Evolutionary conservation across 2,797 vertebrate species (phyloP), one percentile per base, ranked within the genome.

Genomic region (Gadopsis bispinosus): DNA sequence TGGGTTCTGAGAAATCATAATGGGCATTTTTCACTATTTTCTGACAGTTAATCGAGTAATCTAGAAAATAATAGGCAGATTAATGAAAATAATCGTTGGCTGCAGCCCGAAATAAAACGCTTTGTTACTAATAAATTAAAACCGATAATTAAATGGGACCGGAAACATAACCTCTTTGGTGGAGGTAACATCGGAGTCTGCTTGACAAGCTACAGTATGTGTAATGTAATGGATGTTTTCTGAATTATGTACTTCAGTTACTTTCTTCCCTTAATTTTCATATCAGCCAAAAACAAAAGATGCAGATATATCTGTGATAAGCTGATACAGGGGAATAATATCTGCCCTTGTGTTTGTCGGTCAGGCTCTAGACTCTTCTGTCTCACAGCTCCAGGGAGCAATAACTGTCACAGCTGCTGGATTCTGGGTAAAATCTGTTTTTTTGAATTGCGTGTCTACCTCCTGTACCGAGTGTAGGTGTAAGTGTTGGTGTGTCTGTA

Each of bases 361-460:
- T 79, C 75, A 78, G 80, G 82, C 79, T 88, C 54, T 48, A 43
- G 80, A 80, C 65, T 87, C 69, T 65, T 76, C 37, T 45, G 75
- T 73, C 73, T 90, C 77, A 68, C 29, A 71, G 81, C 81, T 86
- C 74, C 73, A 82, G 81, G 77, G 86, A 92, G 91, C 90, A 93
- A 88, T 89, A 93, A 90, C 65, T 63, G 76, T 81, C 67, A 77
- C 47, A 65, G 61, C 86, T 84, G 81, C 82, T 90, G 90, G 87
- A 89, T 89, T 89, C 81, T 93, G 89, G 88, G 83, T 93, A 81
- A 93, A 91, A 81, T 83, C 59, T 26, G 39, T 81, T 84, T 86
- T 88, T 82, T 37, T 66, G 7, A 35, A 54, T 62, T 73, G 65
- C 2, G 59, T 76, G 78, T 90, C 66, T 80, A 75, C 68, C 66